Conservation (phyloP, 23 tunicate species). For the Diplosoma virens region DNA sequence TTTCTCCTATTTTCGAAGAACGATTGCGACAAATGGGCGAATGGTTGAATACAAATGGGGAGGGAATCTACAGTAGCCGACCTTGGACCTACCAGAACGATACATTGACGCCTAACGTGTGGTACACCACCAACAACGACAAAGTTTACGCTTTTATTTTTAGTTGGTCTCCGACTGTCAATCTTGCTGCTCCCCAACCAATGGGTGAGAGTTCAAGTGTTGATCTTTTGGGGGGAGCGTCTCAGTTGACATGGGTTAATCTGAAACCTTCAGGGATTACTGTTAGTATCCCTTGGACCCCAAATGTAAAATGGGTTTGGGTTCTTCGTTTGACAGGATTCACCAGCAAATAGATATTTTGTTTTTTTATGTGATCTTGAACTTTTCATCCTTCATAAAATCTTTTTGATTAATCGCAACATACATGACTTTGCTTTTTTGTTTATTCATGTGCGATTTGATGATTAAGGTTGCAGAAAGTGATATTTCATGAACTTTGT, state of each 20-base stretch:
- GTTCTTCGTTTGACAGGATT: constrained; percentile 25
- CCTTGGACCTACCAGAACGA: constrained; percentile 88
- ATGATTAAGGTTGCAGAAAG: too few species aligned
- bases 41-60: constrained; percentile 68
- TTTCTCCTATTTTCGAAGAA: constrained; percentile 56
- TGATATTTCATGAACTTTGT: too few species aligned
- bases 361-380: too few species aligned
- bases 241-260: constrained; percentile 21
- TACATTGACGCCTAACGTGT: constrained; percentile 37
- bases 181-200: constrained; percentile 38
- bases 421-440: too few species aligned
- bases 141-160: constrained; percentile 33
- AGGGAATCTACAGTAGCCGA: constrained; percentile 48
- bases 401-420: too few species aligned
- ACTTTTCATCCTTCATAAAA: too few species aligned
- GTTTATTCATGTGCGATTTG: too few species aligned
- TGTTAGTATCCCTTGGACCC: constrained; percentile 15
- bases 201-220: constrained; percentile 24
- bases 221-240: constrained; percentile 39
- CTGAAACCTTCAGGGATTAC: constrained; percentile 41
- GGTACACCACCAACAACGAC: constrained; percentile 29
- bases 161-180: constrained; percentile 43
- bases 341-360: constrained; percentile 1
- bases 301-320: constrained; percentile 16
- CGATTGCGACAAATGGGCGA: constrained; percentile 65